These are phyloP conservation scores for Isichthys henryi DNA, from an alignment of 2,113 vertebrate genomes.

Conservation along the genomic window DNA sequence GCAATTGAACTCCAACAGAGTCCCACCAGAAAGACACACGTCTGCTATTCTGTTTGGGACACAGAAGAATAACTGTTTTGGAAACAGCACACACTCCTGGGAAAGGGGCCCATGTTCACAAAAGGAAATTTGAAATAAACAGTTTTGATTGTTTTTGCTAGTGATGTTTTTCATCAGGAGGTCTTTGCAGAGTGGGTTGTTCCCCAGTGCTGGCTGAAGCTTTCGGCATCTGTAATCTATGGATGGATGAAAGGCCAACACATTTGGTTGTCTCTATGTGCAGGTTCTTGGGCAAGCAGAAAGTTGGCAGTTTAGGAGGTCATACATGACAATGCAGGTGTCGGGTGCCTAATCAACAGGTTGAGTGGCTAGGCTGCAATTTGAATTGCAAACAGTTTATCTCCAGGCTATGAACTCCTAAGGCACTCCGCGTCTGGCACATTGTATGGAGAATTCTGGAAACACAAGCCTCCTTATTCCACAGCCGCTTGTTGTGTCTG, in stretches of 20 bases:
- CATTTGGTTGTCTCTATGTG: background rate
- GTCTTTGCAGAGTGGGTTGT: background rate
- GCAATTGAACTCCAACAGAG: background rate
- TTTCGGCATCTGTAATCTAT: background rate
- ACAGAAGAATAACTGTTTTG: constrained; percentile 9
- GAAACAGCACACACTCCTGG: constrained; percentile 3
- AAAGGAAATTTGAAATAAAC: constrained; percentile 11
- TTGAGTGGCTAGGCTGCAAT: background rate
- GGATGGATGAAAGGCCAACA: background rate
- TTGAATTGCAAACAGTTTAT: constrained; percentile 2
- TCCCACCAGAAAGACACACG: background rate
- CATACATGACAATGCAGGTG: background rate
- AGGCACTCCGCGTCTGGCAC: background rate
- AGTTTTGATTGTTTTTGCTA: background rate
- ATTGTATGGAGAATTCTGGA: background rate
- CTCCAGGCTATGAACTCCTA: background rate
- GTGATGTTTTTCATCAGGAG: background rate
- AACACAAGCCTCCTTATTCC: background rate
- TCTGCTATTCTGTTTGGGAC: background rate
- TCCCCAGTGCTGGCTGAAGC: background rate
- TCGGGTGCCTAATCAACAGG: background rate
- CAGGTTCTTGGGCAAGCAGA: background rate
- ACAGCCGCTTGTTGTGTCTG: background rate
- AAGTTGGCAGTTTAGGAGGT: background rate
- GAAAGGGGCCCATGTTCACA: background rate